phyloP scores from a whole-genome alignment of 2,113 vertebrate species.

The Cranoglanis bouderius region DNA sequence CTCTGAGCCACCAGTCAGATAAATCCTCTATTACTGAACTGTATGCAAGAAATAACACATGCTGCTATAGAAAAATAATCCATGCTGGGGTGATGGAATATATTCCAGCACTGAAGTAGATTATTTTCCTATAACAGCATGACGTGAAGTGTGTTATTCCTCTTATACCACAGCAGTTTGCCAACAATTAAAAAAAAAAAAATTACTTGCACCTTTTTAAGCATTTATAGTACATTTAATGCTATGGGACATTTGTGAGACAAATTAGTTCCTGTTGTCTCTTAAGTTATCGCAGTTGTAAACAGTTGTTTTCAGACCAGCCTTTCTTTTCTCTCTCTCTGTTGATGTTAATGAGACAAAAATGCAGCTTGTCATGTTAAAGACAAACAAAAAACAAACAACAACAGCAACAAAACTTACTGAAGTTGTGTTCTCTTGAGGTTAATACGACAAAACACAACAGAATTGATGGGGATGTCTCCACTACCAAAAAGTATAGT shows the following conservation, averaged over 20 bases:
- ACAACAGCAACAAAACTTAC: not conserved
- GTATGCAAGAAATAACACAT: not conserved
- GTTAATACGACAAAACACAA: not conserved
- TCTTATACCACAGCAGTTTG: not conserved
- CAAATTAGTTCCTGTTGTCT: not conserved
- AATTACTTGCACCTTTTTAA: too few relatives aligned
- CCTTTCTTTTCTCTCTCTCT: not conserved
- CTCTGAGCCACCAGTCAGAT: slow-evolving; percentile 8
- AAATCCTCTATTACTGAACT: not conserved
- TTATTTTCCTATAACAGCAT: not conserved
- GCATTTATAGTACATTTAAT: not conserved
- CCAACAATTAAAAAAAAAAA: not conserved
- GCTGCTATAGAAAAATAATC: not conserved
- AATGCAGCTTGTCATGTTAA: not conserved
- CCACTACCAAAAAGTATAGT: not conserved
- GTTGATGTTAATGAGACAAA: not conserved
- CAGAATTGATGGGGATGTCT: not conserved
- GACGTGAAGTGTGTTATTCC: not conserved
- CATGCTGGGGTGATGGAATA: not conserved
- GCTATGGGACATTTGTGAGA: not conserved
- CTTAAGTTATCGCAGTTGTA: not conserved
- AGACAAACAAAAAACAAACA: not conserved
- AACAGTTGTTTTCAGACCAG: not conserved
- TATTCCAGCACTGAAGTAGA: not conserved
- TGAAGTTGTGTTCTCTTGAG: not conserved